Evolutionary conservation across 2,113 vertebrate species (phyloP), one percentile per base, ranked within the genome.

Genomic region (Cyprinodon variegatus): DNA sequence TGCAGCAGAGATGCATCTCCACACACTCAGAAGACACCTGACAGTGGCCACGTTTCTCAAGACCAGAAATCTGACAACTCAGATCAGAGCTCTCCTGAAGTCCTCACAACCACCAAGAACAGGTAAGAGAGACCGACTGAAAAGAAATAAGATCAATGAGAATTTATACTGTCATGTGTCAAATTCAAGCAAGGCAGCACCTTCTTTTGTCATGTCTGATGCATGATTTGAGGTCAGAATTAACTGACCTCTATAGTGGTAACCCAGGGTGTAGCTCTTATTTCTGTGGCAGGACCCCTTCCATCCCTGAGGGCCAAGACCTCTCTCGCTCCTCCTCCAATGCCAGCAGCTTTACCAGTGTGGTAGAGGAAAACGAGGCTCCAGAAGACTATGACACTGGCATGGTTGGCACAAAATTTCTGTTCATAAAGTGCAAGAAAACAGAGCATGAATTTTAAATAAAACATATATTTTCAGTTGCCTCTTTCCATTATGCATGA

Each of bases 251-350:
- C 77, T 53, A 70, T 66, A 65, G 61, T 70, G 79, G 61, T 83
- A 88, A 91, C 65, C 79, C 65, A 84, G 71, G 64, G 61, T 90
- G 72, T 82, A 94, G 93, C 77, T 91, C 91, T 87, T 89, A 70
- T 82, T 79, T 95, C 22, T 83, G 78, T 83, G 88, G 86, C 90
- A 94, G 93, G 87, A 85, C 94, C 39, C 86, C 92, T 0, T 95
- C 93, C 65, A 94, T 94, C 85, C 93, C 94, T 17, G 94, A 94
- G 81, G 93, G 77, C 78, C 94, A 93, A 15, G 95, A 96, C 81
- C 96, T 97, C 76, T 99, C 97, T 39, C 95, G 95, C 81, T 99
- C 98, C 38, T 99, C 98, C 4, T 98, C 97, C 84, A 98, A 97
- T 0, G 95, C 96, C 83, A 99, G 97, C 94, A 99, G 98, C 91